phyloP scores from a whole-genome alignment of 2,888 invertebrate species.

The Pammene fasciana region DNA sequence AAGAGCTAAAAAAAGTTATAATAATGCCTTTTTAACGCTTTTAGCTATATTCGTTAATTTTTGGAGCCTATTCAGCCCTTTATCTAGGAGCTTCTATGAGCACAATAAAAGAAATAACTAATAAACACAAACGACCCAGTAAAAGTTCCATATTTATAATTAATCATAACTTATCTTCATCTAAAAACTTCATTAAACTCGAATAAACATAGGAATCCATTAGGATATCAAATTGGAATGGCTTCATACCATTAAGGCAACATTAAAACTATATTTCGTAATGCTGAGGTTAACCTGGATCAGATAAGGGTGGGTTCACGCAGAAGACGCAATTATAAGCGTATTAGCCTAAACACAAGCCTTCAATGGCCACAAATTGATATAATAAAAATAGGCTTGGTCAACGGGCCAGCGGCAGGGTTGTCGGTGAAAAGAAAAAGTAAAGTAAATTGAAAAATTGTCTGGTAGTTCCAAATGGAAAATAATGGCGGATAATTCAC shows the following conservation, averaged over 20 bases:
- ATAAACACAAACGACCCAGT: neutral
- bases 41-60: too few species aligned
- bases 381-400: conserved; percentile 80
- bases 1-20: too few species aligned
- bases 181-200: conserved; percentile 44
- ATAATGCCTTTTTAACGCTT: too few species aligned
- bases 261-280: conserved; percentile 64
- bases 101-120: neutral
- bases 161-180: conserved; percentile 37
- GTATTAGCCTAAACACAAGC: conserved; percentile 79
- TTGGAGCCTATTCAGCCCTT: too few species aligned
- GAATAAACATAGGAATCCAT: conserved; percentile 48
- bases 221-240: conserved; percentile 40
- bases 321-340: conserved; percentile 78
- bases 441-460: too few species aligned
- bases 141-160: conserved; percentile 6
- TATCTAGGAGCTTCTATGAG: too few species aligned
- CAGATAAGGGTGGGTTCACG: conserved; percentile 73
- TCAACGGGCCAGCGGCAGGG: conserved; percentile 54
- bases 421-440: conserved; percentile 33
- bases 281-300: conserved; percentile 62
- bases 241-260: conserved; percentile 50
- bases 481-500: too few species aligned
- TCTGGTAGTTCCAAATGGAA: too few species aligned
- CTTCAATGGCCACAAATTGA: conserved; percentile 82